Conservation (phyloP, 2,888 invertebrate genomes). For the Pachliopta kotzebuea region DNA sequence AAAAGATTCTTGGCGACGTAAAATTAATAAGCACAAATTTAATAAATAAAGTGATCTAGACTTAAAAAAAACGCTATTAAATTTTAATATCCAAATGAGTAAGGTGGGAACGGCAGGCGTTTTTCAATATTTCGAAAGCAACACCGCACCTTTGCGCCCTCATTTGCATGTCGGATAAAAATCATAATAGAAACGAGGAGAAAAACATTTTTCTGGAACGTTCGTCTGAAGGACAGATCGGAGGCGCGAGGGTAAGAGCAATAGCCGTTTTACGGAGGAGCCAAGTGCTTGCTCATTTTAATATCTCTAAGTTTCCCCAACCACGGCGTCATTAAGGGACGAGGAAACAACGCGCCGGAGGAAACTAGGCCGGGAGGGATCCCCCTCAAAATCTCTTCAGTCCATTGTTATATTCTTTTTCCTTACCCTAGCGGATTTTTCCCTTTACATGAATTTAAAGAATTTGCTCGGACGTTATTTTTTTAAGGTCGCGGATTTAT, state of each 20-base stretch:
- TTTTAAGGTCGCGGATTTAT: slow-evolving; percentile 39
- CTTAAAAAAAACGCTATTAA: not conserved
- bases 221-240: slow-evolving; percentile 45
- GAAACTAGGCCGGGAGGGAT: slow-evolving; percentile 64
- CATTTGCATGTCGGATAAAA: slow-evolving; percentile 29
- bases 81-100: slow-evolving; percentile 1
- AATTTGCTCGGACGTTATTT: slow-evolving; percentile 39
- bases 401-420: slow-evolving; percentile 67
- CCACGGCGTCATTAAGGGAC: slow-evolving; percentile 67
- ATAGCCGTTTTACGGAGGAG: slow-evolving; percentile 67
- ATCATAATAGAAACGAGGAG: slow-evolving; percentile 28
- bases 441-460: slow-evolving; percentile 42
- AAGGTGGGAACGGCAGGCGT: slow-evolving; percentile 8
- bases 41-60: not conserved
- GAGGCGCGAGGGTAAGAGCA: slow-evolving; percentile 66
- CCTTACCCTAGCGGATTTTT: slow-evolving; percentile 44
- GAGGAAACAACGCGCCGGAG: slow-evolving; percentile 59
- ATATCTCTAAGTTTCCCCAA: slow-evolving; percentile 72
- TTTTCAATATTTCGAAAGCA: slow-evolving; percentile 15
- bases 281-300: slow-evolving; percentile 79
- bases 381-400: slow-evolving; percentile 62
- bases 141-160: slow-evolving; percentile 17
- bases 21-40: not conserved
- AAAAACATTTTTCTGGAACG: slow-evolving; percentile 33
- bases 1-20: not conserved